Conservation (phyloP, 1,140 invertebrate species). For the Oryzaephilus surinamensis region DNA sequence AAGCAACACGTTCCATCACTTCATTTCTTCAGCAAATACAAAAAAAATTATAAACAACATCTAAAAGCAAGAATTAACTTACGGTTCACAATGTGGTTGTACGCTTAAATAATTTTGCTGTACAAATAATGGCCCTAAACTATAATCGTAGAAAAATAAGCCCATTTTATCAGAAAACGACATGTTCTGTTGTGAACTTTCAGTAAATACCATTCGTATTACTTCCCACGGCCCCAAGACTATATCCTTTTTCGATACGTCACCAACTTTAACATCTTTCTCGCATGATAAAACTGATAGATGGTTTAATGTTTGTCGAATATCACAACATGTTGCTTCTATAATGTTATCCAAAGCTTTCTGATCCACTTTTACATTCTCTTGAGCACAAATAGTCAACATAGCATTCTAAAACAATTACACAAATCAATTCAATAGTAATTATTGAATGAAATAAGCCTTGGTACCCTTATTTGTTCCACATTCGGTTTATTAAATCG, state of each 20-base stretch:
- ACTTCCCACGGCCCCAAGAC: slow-evolving; percentile 93
- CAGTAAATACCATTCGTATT: slow-evolving; percentile 76
- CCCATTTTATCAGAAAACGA: slow-evolving; percentile 75
- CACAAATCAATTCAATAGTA: background rate
- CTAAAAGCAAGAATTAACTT: background rate
- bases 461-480: slow-evolving; percentile 78
- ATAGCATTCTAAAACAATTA: slow-evolving; percentile 57
- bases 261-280: slow-evolving; percentile 41
- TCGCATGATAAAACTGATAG: slow-evolving; percentile 46
- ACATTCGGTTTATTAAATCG: slow-evolving; percentile 70
- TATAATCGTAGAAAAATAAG: slow-evolving; percentile 97
- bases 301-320: slow-evolving; percentile 86
- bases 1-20: slow-evolving; percentile 57
- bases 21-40: slow-evolving; percentile 27
- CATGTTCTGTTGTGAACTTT: slow-evolving; percentile 74
- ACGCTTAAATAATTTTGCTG: slow-evolving; percentile 93
- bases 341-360: slow-evolving; percentile 78
- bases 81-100: slow-evolving; percentile 39
- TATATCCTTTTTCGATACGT: slow-evolving; percentile 67
- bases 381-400: slow-evolving; percentile 86
- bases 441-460: background rate
- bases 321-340: slow-evolving; percentile 78
- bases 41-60: background rate
- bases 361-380: slow-evolving; percentile 71
- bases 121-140: slow-evolving; percentile 87